Evolutionary conservation across 2,888 invertebrate species (phyloP).

Genomic region (Macaria notata): DNA sequence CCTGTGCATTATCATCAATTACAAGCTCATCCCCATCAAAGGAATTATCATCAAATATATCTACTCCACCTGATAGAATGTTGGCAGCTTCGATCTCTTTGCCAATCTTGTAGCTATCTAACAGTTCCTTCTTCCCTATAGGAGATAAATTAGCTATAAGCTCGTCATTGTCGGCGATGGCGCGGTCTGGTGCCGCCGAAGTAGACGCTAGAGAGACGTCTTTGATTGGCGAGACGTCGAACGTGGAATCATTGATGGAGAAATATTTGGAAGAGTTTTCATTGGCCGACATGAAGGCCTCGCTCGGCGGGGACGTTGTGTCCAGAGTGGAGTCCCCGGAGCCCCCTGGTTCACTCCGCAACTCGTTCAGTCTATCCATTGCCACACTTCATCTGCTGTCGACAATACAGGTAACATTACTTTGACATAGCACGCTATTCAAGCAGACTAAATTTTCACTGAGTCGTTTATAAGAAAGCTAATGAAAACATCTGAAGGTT

Average conservation of each 20-base stretch:
- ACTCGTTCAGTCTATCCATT: constrained; percentile 77
- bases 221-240: constrained; percentile 62
- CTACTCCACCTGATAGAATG: constrained; percentile 74
- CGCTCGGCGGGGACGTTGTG: constrained; percentile 63
- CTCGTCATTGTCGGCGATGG: constrained; percentile 49
- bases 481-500: constrained; percentile 67
- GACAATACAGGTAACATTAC: constrained; percentile 43
- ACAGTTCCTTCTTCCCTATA: constrained; percentile 62
- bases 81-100: constrained; percentile 76
- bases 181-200: constrained; percentile 46
- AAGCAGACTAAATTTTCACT: constrained; percentile 33
- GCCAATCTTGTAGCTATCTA: constrained; percentile 68
- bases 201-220: constrained; percentile 53
- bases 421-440: constrained; percentile 24
- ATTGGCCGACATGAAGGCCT: constrained; percentile 70
- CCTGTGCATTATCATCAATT: constrained; percentile 72
- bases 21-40: constrained; percentile 76
- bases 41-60: constrained; percentile 79
- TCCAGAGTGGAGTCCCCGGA: constrained; percentile 68
- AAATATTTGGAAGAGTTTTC: constrained; percentile 72
- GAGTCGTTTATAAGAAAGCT: constrained; percentile 48
- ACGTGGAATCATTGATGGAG: constrained; percentile 70
- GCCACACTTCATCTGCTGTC: constrained; percentile 74
- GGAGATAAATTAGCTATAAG: constrained; percentile 65
- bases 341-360: constrained; percentile 65